Percentiles rank a stretch among this genome's conserved stretches.
Evolutionary conservation across 2,113 vertebrate genomes (phyloP).

Genomic region (Chinchilla lanigera): DNA sequence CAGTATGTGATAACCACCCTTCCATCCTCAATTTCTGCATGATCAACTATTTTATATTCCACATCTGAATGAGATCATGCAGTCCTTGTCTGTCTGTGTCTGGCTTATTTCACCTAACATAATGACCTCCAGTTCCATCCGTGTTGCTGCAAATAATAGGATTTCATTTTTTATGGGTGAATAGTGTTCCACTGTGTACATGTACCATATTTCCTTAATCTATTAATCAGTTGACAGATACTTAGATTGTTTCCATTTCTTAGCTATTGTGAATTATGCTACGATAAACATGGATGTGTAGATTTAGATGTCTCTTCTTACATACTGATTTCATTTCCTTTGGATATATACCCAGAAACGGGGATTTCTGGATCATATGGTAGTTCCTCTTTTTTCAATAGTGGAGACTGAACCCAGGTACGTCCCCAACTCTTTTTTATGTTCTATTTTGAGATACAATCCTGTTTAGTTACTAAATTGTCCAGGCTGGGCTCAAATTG

Average conservation of each 20-base stretch:
- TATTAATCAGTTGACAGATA: background rate
- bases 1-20: background rate
- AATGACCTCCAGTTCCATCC: background rate
- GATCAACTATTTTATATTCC: background rate
- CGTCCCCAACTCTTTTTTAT: background rate
- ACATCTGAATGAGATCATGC: background rate
- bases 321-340: background rate
- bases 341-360: background rate
- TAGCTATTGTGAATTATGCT: background rate
- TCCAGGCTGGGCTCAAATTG: background rate
- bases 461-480: background rate
- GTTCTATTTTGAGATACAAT: background rate
- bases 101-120: background rate
- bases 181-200: background rate
- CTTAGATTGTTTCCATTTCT: background rate
- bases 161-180: background rate
- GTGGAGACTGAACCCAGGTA: background rate
- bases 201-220: background rate
- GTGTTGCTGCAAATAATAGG: background rate
- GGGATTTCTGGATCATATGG: background rate
- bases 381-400: background rate
- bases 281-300: too few relatives aligned
- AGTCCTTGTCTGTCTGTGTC: background rate
- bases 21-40: background rate
- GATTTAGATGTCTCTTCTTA: background rate